Conservation (phyloP, 2,888 invertebrate species). For the Tryphoninae sp. region DNA sequence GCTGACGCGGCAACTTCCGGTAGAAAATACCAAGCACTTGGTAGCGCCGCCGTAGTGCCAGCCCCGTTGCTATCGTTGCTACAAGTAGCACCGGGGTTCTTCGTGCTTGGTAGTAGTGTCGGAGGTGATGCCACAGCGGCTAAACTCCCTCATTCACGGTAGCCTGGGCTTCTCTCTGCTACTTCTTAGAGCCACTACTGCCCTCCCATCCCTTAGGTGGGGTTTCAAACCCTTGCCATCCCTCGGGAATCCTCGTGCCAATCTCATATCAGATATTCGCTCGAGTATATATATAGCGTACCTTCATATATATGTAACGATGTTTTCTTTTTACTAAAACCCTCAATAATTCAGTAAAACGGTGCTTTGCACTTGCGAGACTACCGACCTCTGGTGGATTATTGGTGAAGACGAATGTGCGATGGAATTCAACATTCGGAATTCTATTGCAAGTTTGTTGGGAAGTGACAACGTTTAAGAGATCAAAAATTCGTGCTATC, state of each 20-base stretch:
- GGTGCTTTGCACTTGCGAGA: not conserved
- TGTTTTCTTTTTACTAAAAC: not conserved
- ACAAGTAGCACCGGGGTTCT: slow-evolving; percentile 24
- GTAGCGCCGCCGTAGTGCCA: not conserved
- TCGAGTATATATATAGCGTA: not conserved
- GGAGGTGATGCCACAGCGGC: slow-evolving; percentile 71
- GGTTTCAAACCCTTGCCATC: slow-evolving; percentile 14
- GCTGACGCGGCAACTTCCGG: slow-evolving; percentile 77
- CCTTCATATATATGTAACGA: not conserved
- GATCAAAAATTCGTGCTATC: too few relatives aligned
- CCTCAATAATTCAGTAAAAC: slow-evolving; percentile 1
- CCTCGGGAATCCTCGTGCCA: slow-evolving; percentile 22
- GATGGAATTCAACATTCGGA: too few relatives aligned
- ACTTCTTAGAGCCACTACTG: slow-evolving; percentile 15
- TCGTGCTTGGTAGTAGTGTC: slow-evolving; percentile 37
- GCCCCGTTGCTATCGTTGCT: too few relatives aligned
- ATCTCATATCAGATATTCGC: slow-evolving; percentile 27
- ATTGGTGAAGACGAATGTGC: too few relatives aligned
- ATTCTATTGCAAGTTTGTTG: too few relatives aligned
- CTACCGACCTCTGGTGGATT: too few relatives aligned
- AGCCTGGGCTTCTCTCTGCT: slow-evolving; percentile 14
- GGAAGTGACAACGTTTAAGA: too few relatives aligned
- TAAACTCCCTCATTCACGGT: slow-evolving; percentile 75
- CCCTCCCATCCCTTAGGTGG: not conserved
- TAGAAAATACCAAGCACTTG: slow-evolving; percentile 50